Evolutionary conservation across 37 sponge, comb jelly and placozoan species (phyloP).

Genomic region (Bolinopsis microptera): DNA sequence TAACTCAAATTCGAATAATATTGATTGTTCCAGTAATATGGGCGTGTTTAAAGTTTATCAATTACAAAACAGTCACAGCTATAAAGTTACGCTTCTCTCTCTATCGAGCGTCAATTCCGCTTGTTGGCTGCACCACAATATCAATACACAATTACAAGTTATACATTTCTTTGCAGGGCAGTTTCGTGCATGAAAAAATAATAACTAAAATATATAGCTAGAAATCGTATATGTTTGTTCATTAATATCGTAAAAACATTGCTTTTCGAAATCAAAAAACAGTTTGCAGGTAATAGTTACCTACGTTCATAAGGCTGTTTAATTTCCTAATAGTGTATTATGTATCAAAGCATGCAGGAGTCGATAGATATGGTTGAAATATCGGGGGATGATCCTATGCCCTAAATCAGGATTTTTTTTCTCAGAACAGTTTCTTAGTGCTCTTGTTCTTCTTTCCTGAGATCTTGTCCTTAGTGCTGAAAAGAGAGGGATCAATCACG

Average conservation of each 20-base stretch:
- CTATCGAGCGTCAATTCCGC: too few relatives aligned
- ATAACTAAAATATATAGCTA: not conserved
- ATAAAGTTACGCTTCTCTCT: too few relatives aligned
- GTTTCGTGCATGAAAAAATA: not conserved
- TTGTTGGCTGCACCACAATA: not conserved
- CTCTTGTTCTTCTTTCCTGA: slow-evolving; percentile 13
- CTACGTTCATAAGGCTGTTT: not conserved
- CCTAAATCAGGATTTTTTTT: not conserved
- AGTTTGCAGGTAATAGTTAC: not conserved
- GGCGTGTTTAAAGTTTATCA: too few relatives aligned
- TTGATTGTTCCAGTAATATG: not conserved
- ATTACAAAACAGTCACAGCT: too few relatives aligned
- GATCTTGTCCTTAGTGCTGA: slow-evolving; percentile 49
- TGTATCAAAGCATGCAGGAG: not conserved
- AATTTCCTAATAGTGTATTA: not conserved
- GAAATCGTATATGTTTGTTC: not conserved
- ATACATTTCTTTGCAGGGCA: not conserved
- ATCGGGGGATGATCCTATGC: not conserved
- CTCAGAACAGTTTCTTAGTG: slow-evolving; percentile 44
- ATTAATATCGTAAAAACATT: not conserved
- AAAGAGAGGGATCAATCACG: not conserved
- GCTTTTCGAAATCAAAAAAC: not conserved
- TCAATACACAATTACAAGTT: not conserved
- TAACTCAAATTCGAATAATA: not conserved
- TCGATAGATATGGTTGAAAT: not conserved